Evolutionary conservation across 2,888 invertebrate species (phyloP).

Genomic region (Drosophila yooni): DNA sequence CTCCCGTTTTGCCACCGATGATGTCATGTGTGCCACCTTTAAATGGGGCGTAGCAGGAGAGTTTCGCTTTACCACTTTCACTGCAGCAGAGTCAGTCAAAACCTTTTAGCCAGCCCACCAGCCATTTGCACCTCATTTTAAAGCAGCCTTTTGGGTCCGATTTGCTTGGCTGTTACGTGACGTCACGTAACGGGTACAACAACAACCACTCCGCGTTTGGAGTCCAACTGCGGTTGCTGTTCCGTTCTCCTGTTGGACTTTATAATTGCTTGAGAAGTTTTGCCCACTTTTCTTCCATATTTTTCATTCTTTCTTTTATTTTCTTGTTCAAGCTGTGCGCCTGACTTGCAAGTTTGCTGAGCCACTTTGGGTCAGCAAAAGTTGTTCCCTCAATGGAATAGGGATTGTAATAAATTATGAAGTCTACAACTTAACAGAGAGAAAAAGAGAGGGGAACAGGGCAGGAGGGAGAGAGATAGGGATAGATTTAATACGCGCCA

Average conservation of each 20-base stretch:
- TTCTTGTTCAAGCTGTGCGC: background rate
- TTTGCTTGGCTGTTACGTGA: conserved; percentile 54
- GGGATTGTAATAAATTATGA: conserved; percentile 74
- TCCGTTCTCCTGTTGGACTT: conserved; percentile 46
- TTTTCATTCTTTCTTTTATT: background rate
- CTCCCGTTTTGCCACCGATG: conserved; percentile 30
- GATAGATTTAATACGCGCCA: conserved; percentile 46
- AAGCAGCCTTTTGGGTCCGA: conserved; percentile 9
- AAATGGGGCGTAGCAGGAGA: conserved; percentile 24
- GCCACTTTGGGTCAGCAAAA: conserved; percentile 64
- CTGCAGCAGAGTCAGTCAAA: conserved; percentile 56
- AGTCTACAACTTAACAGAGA: conserved; percentile 24
- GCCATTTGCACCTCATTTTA: conserved; percentile 56
- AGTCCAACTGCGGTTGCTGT: conserved; percentile 25
- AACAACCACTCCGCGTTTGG: conserved; percentile 6
- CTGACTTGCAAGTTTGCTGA: conserved; percentile 50
- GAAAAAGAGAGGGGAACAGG: background rate
- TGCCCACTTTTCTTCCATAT: conserved; percentile 33
- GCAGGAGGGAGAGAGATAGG: background rate
- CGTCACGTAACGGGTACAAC: conserved; percentile 48
- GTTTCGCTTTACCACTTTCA: conserved; percentile 66
- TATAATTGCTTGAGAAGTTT: conserved; percentile 70
- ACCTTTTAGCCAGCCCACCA: conserved; percentile 16
- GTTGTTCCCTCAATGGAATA: conserved; percentile 49
- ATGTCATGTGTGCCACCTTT: conserved; percentile 55